Evolutionary conservation across 2,797 vertebrate genomes (phyloP).

Genomic region (Mallotus villosus): DNA sequence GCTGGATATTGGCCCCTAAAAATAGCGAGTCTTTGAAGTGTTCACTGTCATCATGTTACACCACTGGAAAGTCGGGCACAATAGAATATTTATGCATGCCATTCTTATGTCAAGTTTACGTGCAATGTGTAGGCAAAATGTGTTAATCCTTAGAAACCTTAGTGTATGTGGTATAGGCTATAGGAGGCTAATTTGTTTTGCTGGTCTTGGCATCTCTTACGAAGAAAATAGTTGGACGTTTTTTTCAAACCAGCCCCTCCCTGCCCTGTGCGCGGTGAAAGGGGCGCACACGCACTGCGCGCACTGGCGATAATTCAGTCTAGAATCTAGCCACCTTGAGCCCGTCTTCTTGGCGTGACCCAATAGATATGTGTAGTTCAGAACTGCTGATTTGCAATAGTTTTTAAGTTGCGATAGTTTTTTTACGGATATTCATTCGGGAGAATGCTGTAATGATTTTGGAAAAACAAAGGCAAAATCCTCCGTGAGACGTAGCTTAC

Average conservation of each 20-base stretch:
- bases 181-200: no score
- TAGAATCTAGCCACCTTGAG: constrained; percentile 35
- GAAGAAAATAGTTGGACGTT: not conserved
- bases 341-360: not conserved
- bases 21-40: not conserved
- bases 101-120: no score
- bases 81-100: no score
- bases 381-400: not conserved
- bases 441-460: not conserved
- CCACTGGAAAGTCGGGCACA: no score
- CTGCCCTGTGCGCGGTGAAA: not conserved
- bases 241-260: not conserved
- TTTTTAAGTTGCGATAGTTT: not conserved
- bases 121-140: no score
- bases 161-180: not conserved
- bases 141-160: no score
- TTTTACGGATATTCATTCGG: not conserved
- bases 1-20: not conserved
- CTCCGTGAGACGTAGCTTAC: no score
- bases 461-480: not conserved
- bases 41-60: not conserved
- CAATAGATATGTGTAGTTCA: not conserved
- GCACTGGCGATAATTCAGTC: constrained; percentile 45
- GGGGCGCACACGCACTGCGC: constrained; percentile 40
- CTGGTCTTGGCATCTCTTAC: not conserved